phyloP scores from a whole-genome alignment of 1,140 invertebrate species.

The Sycophila sp. region DNA sequence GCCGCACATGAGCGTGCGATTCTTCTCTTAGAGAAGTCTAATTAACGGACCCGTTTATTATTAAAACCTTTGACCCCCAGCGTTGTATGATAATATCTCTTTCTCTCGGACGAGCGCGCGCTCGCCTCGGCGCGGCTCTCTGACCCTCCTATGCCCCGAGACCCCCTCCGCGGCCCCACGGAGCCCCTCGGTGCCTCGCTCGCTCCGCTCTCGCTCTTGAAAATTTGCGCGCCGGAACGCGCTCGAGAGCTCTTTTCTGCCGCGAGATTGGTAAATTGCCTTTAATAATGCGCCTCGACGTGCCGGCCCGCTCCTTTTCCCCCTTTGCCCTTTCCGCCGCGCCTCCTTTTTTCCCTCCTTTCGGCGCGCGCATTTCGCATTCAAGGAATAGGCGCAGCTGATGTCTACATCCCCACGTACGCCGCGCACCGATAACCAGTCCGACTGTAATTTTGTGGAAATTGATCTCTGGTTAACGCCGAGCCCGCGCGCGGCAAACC shows the following conservation, averaged over 20 bases:
- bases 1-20: conserved; percentile 17
- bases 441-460: conserved; percentile 26
- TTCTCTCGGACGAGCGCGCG: conserved; percentile 17
- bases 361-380: too few relatives aligned
- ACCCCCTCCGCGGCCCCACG: background rate
- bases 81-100: conserved; percentile 35
- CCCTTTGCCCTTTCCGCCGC: too few relatives aligned
- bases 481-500: too few relatives aligned
- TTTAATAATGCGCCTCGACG: conserved; percentile 35
- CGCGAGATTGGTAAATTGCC: conserved; percentile 36
- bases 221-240: conserved; percentile 20
- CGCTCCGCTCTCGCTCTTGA: conserved; percentile 5
- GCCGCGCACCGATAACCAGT: conserved; percentile 7
- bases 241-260: conserved; percentile 18
- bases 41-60: conserved; percentile 37
- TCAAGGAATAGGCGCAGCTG: background rate
- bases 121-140: background rate
- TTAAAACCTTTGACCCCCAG: conserved; percentile 35
- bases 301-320: conserved; percentile 23
- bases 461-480: conserved; percentile 24
- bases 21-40: conserved; percentile 34
- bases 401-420: conserved; percentile 18
- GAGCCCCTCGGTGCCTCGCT: background rate
- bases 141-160: conserved; percentile 1
- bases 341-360: too few relatives aligned